Evolutionary conservation across 92 coral and sea anemone species (phyloP), one percentile per base, ranked within the genome.

Genomic region (Bergia sp.): DNA sequence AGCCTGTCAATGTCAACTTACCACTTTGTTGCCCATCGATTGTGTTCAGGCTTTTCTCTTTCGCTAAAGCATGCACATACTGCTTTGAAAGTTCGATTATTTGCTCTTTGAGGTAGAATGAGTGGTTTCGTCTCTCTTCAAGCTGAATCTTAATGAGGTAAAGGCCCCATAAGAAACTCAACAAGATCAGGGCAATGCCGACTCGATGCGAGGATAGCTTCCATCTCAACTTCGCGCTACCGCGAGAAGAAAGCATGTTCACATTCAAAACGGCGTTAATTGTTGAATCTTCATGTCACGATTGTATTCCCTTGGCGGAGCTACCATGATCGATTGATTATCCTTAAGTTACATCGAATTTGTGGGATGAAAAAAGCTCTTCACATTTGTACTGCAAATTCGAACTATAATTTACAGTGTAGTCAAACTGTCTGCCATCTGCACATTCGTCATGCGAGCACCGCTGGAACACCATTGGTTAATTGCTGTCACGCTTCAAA

Each of bases 151-250:
- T 96, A 12, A 96, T 90, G 42, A 95, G 69, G 81, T 96, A 96
- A 71, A 96, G 86, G 7, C 96, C 98, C 99, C 99, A 96, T 7
- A 95, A n/a, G 87, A 96, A 93, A 78, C 95, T 90, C 18, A 92
- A 65, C 9, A 93, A 72, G 42, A 95, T 92, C 49, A 95, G 82
- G 13, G 91, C 55, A 3, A 91, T 58, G 8, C 98, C 94, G 42
- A 95, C 77, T 55, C 97, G 92, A 86, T 91, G 96, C 9, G 98
- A 90, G 13, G 93, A 78, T 10, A 96, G 92, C 75, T 82, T 86
- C 87, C 64, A 67, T 43, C 23, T 20, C 86, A 77, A 44, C 50
- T 66, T 83, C 5, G 40, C 41, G 57, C 76, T 65, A 42, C 42
- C n/a, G 0, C 77, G 87, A 47, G 75, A 45, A 49, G 79, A 71